Evolutionary conservation across 2,888 invertebrate genomes (phyloP), one percentile per base, ranked within the genome.

Genomic region (Disparrhopalites patrizii): DNA sequence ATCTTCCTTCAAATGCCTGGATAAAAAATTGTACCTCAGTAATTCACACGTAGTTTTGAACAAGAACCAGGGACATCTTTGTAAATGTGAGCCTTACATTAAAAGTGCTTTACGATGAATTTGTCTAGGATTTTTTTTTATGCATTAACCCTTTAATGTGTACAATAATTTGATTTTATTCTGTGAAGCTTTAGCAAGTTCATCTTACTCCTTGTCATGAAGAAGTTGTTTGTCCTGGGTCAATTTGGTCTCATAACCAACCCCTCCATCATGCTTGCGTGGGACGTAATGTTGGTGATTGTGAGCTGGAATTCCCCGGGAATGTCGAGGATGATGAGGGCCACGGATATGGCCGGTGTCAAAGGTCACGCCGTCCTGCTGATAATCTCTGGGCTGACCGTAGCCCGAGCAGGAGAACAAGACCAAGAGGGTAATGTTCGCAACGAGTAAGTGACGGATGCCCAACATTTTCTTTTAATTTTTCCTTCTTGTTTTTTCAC

Each of bases 1-100:
- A 77, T 92, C 91, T 78, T 92, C 90, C 77, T 87, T 86, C 69
- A 92, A 84, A 77, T 90, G 91, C 73, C 91, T 92, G 79, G 15
- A 78, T 78, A 68, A 68, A 54, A 64, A 47, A 54, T 60, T 66
- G 25, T n/a, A n/a, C n/a, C n/a, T n/a, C n/a, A n/a, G n/a, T n/a
- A n/a, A n/a, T n/a, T n/a, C n/a, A n/a, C n/a, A n/a, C n/a, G n/a
- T n/a, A n/a, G n/a, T n/a, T n/a, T n/a, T n/a, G n/a, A n/a, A n/a
- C n/a, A n/a, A n/a, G n/a, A n/a, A n/a, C n/a, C n/a, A n/a, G n/a
- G n/a, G n/a, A n/a, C n/a, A n/a, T n/a, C n/a, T n/a, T n/a, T n/a
- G n/a, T n/a, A n/a, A n/a, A n/a, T n/a, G n/a, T n/a, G n/a, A n/a
- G n/a, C n/a, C n/a, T n/a, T n/a, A n/a, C n/a, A n/a, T n/a, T n/a